Base-by-base conservation (phyloP, 1,140 invertebrate species). In the Hermatobates lingyangjiaoensis region DNA sequence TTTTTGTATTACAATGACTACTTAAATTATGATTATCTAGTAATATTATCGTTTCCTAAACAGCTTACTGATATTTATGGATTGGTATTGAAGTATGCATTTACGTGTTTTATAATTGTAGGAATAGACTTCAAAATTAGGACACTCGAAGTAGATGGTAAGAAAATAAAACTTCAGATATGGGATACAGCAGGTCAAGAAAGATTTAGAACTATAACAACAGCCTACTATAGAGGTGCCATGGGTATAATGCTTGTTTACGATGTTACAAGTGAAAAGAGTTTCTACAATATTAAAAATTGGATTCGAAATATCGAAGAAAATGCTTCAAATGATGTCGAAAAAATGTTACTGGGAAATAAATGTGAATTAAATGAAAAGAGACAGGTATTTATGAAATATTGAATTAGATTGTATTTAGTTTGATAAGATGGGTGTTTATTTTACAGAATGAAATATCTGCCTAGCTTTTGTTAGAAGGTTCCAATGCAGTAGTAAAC, bases 171-270 rank as follows among this genome's bases (percentile, higher is more conserved):
- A 72, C 71, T 96, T 63, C 92, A 96, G 74, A 96, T 97, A 77
- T 96, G 92, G 87, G 91, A 96, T 64, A 97, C 91, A 54, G 92
- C 91, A 25, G 92, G 92, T 1, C 93, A 98, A 69, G 81, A 90
- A 68, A 77, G 94, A 60, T 97, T 97, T 72, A 81, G 93, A 63
- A 97, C 93, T 47, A 98, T 97, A 63, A 97, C 94, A 30, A 97
- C 93, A 51, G 92, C 92, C 2, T 97, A 98, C 66, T 98, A 97
- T 72, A 77, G 93, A 61, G 92, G 93, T 27, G 93, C 94, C 25
- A 97, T 97, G 93, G 94, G 94, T 52, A 97, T 98, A 44, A 97
- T 97, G 90, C 74, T 98, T 56, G 92, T 97, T 10, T 98, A 98
- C 68, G 94, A 98, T 66, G 93, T 97, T 56, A 97, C 92, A 46